phyloP scores from a whole-genome alignment of 1,140 invertebrate genomes.

The Megathymus violae region DNA sequence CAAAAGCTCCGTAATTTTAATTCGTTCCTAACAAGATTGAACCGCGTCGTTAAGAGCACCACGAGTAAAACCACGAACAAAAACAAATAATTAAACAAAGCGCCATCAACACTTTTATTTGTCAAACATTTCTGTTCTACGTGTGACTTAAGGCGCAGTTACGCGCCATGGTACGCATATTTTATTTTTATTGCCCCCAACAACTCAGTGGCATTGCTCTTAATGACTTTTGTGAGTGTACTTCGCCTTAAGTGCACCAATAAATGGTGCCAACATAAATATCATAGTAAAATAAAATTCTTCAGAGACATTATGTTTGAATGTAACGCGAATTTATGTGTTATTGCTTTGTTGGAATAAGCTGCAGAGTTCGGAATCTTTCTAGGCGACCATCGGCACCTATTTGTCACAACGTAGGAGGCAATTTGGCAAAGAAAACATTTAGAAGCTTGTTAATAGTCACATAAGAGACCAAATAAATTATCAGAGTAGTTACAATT shows the following conservation, averaged over 20 bases:
- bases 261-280: slow-evolving; percentile 49
- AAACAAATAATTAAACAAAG: slow-evolving; percentile 28
- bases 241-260: slow-evolving; percentile 53
- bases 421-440: slow-evolving; percentile 24
- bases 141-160: slow-evolving; percentile 52
- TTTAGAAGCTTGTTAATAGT: neutral
- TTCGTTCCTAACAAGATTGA: slow-evolving; percentile 21
- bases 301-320: slow-evolving; percentile 25
- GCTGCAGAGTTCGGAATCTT: neutral
- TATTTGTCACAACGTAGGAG: slow-evolving; percentile 15
- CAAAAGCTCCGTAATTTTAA: slow-evolving; percentile 13
- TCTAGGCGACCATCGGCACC: slow-evolving; percentile 14
- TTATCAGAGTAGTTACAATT: neutral
- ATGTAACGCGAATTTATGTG: slow-evolving; percentile 18
- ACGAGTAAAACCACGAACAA: slow-evolving; percentile 16
- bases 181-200: slow-evolving; percentile 58
- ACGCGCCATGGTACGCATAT: slow-evolving; percentile 57
- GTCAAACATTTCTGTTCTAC: slow-evolving; percentile 57
- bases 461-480: neutral
- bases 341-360: slow-evolving; percentile 15
- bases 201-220: slow-evolving; percentile 41
- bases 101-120: slow-evolving; percentile 54
- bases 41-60: slow-evolving; percentile 9
- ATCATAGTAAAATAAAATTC: slow-evolving; percentile 40
- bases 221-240: slow-evolving; percentile 52